Evolutionary conservation across 2,888 invertebrate genomes (phyloP), one percentile per base, ranked within the genome.

Genomic region (Ochropacha duplaris): DNA sequence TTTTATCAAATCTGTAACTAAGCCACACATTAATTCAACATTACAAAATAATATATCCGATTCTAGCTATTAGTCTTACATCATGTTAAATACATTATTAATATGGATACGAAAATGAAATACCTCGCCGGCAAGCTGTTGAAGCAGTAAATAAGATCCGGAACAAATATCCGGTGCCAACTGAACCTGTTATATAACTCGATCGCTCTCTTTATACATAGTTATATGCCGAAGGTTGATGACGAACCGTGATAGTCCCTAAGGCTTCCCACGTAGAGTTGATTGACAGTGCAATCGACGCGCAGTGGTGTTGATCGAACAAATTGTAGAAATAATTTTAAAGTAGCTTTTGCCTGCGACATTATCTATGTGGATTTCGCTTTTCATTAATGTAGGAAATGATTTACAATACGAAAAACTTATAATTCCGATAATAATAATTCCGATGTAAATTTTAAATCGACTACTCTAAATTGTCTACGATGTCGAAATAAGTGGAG

Each of bases 121-220:
- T 85, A 79, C 69, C 78, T 74, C 74, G 77, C 79, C 68, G 72
- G 72, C 77, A 79, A 78, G 78, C 83, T 83, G 83, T 82, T 81
- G 83, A 74, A 79, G 80, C 86, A 83, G 84, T 85, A 86, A 89
- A 88, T 87, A 86, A 83, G 85, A 83, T 85, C 88, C 88, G 86
- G 83, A 81, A 79, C 80, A 79, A 88, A 90, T 87, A 86, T 88
- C 87, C 87, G 87, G 80, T 68, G 62, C 79, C 74, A 79, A 80
- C 81, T 82, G 79, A 77, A 79, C 76, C 73, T 71, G 66, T 68
- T 62, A 50, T 57, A 22, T 19, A 57, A 36, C 57, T 49, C 57
- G 28, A 31, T 82, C 85, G 62, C 76, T 75, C 64, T 83, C 68
- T 57, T 51, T 49, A 61, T 50, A 51, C 55, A 56, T 59, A 74